A percentile compares a stretch with the other conserved stretches of the same genome.
Evolutionary conservation across 2,888 invertebrate genomes (phyloP).

Genomic region (Brassicogethes aeneus): DNA sequence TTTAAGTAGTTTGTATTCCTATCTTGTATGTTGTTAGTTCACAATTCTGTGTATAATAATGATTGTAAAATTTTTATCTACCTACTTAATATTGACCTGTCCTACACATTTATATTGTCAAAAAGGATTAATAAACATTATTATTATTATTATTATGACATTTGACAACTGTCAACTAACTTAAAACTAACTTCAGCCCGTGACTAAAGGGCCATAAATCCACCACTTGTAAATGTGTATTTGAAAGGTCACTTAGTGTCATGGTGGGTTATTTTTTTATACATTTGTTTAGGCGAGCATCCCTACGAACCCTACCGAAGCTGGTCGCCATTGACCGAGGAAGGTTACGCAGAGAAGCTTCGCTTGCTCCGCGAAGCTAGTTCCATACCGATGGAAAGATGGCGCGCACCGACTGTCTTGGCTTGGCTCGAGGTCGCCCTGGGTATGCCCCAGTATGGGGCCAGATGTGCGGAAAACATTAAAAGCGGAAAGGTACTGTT

Average conservation of each 20-base stretch:
- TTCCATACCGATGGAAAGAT: constrained; percentile 77
- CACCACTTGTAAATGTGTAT: constrained; percentile 39
- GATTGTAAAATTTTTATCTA: too few relatives aligned
- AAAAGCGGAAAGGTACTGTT: constrained; percentile 81
- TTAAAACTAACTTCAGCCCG: too few relatives aligned
- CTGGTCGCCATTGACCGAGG: constrained; percentile 60
- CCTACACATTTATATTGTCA: too few relatives aligned
- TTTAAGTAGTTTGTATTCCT: too few relatives aligned
- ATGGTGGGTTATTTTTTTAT: constrained; percentile 21
- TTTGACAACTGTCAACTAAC: too few relatives aligned
- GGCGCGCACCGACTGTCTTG: constrained; percentile 87
- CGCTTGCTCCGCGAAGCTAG: constrained; percentile 71
- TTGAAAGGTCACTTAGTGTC: too few relatives aligned
- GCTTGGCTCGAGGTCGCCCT: constrained; percentile 92
- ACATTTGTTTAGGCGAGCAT: constrained; percentile 28
- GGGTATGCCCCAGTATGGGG: constrained; percentile 90
- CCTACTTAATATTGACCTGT: constrained; percentile 20
- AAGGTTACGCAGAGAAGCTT: constrained; percentile 69
- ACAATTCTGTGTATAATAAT: too few relatives aligned
- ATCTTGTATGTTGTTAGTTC: too few relatives aligned
- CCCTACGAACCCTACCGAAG: constrained; percentile 47
- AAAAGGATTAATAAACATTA: too few relatives aligned
- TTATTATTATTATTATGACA: too few relatives aligned
- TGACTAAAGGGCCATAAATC: too few relatives aligned
- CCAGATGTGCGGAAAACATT: constrained; percentile 84